Base-by-base conservation (phyloP, 2,888 invertebrate genomes). In the Luperina nickerlii region DNA sequence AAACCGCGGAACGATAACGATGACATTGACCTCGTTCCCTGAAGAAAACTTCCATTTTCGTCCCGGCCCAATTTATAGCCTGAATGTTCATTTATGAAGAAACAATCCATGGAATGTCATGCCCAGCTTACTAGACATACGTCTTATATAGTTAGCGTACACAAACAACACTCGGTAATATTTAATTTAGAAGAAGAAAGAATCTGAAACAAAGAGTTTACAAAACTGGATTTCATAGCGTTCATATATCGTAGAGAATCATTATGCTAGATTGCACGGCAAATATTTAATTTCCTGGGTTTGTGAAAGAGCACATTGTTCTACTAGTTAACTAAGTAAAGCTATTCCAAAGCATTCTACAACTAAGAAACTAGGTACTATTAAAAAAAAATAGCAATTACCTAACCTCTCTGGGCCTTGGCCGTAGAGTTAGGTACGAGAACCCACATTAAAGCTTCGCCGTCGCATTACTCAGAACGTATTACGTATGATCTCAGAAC, bases 21-120 rank as follows among this genome's bases (percentile, higher is more conserved):
- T 92, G 95, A 94, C 95, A 95, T 95, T 95, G 96, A 96, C 95
- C 95, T 87, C 89, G 60, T 90, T 92, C 72, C 78, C 69, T 71
- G 69, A 85, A 91, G 91, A 91, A 93, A 91, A 92, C 90, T 90
- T 89, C 89, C 87, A 89, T 90, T 91, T 89, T 89, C 91, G 90
- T 87, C 87, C 78, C 81, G 79, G 84, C 76, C 78, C 82, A 83
- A 87, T 90, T 89, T 87, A 88, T 82, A 75, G 78, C 75, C 65
- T 77, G 74, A 80, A 84, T 87, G 78, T 60, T 69, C 68, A 74
- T 78, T 74, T 74, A 54, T 82, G 51, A 74, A 32, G 51, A 71
- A 74, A 84, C 73, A 70, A 77, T 69, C 3, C 27, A 20, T 38
- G 38, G 42, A 38, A 68, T 68, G 45, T 82, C 70, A 71, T 57